These are phyloP conservation scores for Cordilura impudica DNA, from an alignment of 2,888 invertebrate genomes.

Conservation along the genomic window DNA sequence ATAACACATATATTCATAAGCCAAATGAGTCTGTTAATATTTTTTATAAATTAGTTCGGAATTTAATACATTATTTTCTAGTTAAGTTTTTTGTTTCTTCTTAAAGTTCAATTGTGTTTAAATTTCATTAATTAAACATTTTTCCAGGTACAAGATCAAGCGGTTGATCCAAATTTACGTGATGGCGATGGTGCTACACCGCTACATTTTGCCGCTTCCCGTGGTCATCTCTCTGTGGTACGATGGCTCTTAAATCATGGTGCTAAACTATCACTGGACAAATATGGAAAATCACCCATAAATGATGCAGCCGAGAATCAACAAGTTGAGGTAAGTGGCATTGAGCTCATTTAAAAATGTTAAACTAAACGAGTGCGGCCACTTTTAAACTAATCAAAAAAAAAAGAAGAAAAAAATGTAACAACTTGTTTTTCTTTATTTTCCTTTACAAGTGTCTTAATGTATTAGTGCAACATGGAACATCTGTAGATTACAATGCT, in stretches of 20 bases:
- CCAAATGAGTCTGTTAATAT: no score
- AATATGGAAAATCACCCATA: slow-evolving; percentile 93
- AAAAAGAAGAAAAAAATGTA: neutral
- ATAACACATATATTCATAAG: no score
- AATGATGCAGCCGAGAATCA: slow-evolving; percentile 95
- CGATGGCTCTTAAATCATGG: slow-evolving; percentile 92
- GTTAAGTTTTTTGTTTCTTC: no score
- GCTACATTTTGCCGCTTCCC: slow-evolving; percentile 91
- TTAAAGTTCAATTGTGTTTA: no score
- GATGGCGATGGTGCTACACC: slow-evolving; percentile 94
- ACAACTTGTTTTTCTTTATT: slow-evolving; percentile 50
- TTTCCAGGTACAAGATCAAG: slow-evolving; percentile 87
- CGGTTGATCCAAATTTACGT: slow-evolving; percentile 89
- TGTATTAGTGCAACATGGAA: slow-evolving; percentile 88
- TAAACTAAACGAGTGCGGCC: neutral
- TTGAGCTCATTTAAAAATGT: slow-evolving; percentile 2
- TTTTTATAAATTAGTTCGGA: no score
- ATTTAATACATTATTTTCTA: no score
- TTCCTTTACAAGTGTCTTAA: slow-evolving; percentile 83
- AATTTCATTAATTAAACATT: no score
- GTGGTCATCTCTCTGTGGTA: slow-evolving; percentile 88
- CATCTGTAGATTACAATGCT: slow-evolving; percentile 81
- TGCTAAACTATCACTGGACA: slow-evolving; percentile 88
- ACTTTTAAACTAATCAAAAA: neutral
- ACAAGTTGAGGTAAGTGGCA: slow-evolving; percentile 85